These are phyloP conservation scores for Nasonia giraulti DNA, from an alignment of 1,140 invertebrate species.

Conservation along the genomic window DNA sequence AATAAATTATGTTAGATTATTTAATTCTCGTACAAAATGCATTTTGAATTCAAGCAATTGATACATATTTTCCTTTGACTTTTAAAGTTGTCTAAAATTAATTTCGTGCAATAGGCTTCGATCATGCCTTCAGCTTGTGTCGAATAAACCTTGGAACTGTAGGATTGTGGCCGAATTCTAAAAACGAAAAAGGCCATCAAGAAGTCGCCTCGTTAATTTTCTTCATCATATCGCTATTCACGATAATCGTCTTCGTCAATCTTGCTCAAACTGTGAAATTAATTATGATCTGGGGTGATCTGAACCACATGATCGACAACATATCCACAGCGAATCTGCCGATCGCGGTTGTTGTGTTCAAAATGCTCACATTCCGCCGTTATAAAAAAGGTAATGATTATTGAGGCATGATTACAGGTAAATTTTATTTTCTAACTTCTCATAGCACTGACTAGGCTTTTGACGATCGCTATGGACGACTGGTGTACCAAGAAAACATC, in stretches of 20 bases:
- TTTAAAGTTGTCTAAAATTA: not conserved
- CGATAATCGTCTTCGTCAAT: conserved; percentile 38
- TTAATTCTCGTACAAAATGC: too few species aligned
- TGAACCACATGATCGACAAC: conserved; percentile 43
- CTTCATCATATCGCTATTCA: conserved; percentile 17
- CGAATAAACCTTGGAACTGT: conserved; percentile 16
- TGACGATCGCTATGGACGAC: conserved; percentile 12
- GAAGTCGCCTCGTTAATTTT: not conserved
- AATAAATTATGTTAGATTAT: not conserved
- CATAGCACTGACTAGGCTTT: not conserved
- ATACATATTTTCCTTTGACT: too few species aligned
- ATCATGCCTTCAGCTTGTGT: conserved; percentile 31
- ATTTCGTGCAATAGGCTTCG: conserved; percentile 16
- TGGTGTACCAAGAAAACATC: conserved; percentile 20
- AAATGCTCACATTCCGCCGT: conserved; percentile 26
- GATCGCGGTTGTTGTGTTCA: conserved; percentile 33
- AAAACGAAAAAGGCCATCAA: not conserved
- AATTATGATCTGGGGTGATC: conserved; percentile 49
- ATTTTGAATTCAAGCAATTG: too few species aligned
- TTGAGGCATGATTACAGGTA: not conserved
- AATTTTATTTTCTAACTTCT: not conserved
- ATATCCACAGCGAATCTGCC: conserved; percentile 48
- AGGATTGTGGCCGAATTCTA: conserved; percentile 43
- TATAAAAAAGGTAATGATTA: conserved; percentile 45
- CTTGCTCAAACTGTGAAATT: conserved; percentile 43